Evolutionary conservation across 2,113 vertebrate species (phyloP).

Genomic region (Abramis brama): DNA sequence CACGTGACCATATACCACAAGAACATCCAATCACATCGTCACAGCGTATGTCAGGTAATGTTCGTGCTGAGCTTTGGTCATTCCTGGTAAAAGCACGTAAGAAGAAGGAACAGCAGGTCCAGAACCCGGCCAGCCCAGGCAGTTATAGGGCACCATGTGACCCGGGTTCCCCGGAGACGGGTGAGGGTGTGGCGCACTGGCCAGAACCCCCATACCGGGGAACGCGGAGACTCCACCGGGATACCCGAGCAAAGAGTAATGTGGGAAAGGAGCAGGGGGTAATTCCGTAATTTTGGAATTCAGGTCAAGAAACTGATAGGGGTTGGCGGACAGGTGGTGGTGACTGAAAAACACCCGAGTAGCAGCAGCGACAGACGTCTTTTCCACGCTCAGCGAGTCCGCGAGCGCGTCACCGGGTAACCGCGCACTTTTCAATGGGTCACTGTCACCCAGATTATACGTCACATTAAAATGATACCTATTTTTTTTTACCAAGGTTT

Average conservation of each 20-base stretch:
- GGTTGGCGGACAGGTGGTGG: conserved; percentile 69
- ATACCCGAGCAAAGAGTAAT: conserved; percentile 77
- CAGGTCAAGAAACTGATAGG: conserved; percentile 80
- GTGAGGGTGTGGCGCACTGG: conserved; percentile 73
- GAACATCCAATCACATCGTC: conserved; percentile 41
- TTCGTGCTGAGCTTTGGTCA: conserved; percentile 84
- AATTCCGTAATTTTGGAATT: conserved; percentile 82
- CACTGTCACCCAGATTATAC: conserved; percentile 78
- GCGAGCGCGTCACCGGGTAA: conserved; percentile 67
- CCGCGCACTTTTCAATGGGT: conserved; percentile 74
- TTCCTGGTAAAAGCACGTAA: conserved; percentile 84
- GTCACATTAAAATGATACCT: conserved; percentile 83
- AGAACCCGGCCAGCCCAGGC: conserved; percentile 81
- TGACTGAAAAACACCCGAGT: conserved; percentile 70
- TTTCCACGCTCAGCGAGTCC: conserved; percentile 76
- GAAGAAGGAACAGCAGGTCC: conserved; percentile 81
- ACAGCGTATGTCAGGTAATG: conserved; percentile 82
- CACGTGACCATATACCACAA: background rate
- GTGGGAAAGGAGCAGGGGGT: conserved; percentile 76
- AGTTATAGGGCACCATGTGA: conserved; percentile 86
- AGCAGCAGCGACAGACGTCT: conserved; percentile 75
- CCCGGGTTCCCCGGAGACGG: conserved; percentile 82
- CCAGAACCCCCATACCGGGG: conserved; percentile 74
- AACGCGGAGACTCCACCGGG: conserved; percentile 73
- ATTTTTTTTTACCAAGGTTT: conserved; percentile 84